phyloP scores from a whole-genome alignment of 2,797 vertebrate species.

The Pteronotus mesoamericanus region DNA sequence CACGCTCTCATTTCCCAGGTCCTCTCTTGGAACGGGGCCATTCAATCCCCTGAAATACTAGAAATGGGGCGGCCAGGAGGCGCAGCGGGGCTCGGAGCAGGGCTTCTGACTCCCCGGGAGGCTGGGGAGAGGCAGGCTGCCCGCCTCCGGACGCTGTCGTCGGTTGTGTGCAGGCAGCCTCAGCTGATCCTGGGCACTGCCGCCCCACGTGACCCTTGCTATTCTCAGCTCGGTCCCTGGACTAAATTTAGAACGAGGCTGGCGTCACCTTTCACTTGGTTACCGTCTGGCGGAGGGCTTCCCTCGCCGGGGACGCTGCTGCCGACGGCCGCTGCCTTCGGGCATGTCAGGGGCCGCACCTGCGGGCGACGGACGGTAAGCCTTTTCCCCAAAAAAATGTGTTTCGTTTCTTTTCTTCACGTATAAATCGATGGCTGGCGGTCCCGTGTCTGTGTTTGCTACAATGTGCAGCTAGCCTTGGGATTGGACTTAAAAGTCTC shows the following conservation, averaged over 20 bases:
- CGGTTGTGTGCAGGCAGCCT: not conserved
- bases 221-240: constrained; percentile 75
- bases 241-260: constrained; percentile 83
- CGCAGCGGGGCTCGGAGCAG: not conserved
- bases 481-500: not conserved
- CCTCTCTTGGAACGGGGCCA: not conserved
- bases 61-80: not conserved
- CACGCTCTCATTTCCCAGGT: not conserved
- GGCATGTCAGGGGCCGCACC: not conserved
- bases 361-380: constrained; percentile 71
- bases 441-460: not conserved
- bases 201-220: constrained; percentile 78
- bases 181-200: constrained; percentile 41
- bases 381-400: not conserved
- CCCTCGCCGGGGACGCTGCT: constrained; percentile 53
- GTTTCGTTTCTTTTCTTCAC: not conserved
- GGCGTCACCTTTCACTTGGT: constrained; percentile 61
- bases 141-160: too few species aligned
- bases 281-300: constrained; percentile 50
- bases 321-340: constrained; percentile 37
- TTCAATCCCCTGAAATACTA: not conserved
- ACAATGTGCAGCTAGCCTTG: not conserved
- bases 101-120: not conserved
- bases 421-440: not conserved
- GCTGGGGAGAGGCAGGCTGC: not conserved